Base-by-base conservation (phyloP, 2,113 vertebrate genomes). In the Octodon degus region DNA sequence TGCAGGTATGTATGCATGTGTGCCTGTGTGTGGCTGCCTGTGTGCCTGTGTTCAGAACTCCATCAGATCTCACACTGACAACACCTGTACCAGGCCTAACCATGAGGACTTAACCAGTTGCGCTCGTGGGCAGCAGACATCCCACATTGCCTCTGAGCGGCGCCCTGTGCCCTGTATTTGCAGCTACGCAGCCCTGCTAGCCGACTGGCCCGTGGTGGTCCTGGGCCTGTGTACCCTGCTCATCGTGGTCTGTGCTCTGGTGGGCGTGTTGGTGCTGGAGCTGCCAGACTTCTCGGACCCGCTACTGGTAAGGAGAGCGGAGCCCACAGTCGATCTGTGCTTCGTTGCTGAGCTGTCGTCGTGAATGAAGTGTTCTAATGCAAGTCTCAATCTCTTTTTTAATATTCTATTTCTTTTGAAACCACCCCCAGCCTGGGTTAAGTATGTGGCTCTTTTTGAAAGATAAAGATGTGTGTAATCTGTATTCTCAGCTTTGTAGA, bases 281-380 rank as follows among this genome's bases (percentile, higher is more conserved):
- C 99, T 99, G 89, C 99, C 99, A 0, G 99, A 99, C 96, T 99
- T 99, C 98, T 99, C 99, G 1, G 99, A 99, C 93, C 99, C 99
- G 0, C 97, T 99, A 97, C 98, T 99, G 99, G 99, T 99, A 98
- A 99, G 99, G 98, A 96, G 72, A 65, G 55, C 7, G 47, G 47
- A 81, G 34, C 89, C 58, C 2, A 5, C 12, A 9, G 12, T 43
- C 27, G 4, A 0, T 85, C 70, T 81, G 0, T 67, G 80, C 53
- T 50, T 50, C 87, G 58, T n/a, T 13, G 34, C 53, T 74, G 14
- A 7, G 2, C 68, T 25, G 2, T 63, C 63, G 88, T 24, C 67
- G 17, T 63, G 37, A 76, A 65, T 27, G 17, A 82, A 86, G 17
- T 62, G n/a, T 40, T 76, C 76, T 37, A 60, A 30, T 37, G 53